These are phyloP conservation scores for Rhinolophus ferrumequinum DNA, from an alignment of 2,113 vertebrate species.

Conservation along the genomic window DNA sequence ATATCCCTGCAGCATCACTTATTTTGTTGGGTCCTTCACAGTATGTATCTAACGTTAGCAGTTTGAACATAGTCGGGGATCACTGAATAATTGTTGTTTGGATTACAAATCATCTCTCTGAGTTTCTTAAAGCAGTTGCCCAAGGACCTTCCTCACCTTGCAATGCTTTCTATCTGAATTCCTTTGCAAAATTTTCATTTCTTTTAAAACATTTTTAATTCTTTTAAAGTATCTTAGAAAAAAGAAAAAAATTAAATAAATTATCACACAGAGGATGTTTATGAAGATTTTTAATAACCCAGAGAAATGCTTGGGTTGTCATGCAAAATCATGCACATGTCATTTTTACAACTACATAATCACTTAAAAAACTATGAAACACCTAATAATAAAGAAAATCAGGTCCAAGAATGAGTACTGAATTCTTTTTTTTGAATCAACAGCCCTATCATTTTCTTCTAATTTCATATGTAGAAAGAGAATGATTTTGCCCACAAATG, in stretches of 20 bases:
- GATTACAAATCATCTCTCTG: neutral
- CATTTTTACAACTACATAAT: neutral
- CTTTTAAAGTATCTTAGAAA: neutral
- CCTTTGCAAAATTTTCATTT: neutral
- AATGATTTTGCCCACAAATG: neutral
- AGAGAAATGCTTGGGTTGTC: neutral
- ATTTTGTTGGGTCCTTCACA: neutral
- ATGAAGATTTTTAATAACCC: neutral
- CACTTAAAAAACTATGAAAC: neutral
- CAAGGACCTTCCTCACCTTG: neutral
- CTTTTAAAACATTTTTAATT: constrained; percentile 5
- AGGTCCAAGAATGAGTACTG: neutral
- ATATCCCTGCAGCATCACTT: neutral
- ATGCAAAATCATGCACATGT: neutral
- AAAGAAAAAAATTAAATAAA: neutral
- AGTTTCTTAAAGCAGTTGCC: neutral
- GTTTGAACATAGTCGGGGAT: neutral
- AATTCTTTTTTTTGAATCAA: constrained; percentile 8
- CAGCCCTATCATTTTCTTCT: neutral
- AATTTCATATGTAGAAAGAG: constrained; percentile 20
- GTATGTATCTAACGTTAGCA: neutral
- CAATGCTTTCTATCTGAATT: constrained; percentile 1
- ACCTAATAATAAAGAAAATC: neutral
- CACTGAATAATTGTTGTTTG: neutral
- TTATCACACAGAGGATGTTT: neutral